Conservation (phyloP, 2,797 vertebrate genomes). For the Neopelma chrysocephalum region DNA sequence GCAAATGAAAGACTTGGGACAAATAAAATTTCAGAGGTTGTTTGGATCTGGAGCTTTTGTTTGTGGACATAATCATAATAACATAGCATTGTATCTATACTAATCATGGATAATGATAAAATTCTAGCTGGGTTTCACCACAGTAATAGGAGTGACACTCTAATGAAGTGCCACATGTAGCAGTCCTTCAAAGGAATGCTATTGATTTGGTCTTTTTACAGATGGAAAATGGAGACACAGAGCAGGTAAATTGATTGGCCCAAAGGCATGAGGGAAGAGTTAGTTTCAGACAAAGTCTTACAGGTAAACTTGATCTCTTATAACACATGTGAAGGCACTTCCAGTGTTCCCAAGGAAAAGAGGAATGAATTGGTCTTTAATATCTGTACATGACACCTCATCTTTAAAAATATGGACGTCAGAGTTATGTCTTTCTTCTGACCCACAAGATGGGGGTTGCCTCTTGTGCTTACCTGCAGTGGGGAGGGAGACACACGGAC, state of each 20-base stretch:
- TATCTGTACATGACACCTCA: background rate
- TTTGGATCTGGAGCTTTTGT: background rate
- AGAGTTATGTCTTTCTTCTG: background rate
- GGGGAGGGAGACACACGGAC: rapidly evolving
- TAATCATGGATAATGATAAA: background rate
- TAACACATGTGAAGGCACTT: background rate
- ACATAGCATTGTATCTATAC: background rate
- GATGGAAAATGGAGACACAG: background rate
- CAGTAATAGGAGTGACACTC: background rate
- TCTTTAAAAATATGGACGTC: background rate
- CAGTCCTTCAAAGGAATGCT: background rate
- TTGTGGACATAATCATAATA: background rate
- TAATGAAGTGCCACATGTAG: background rate
- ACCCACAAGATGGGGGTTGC: background rate
- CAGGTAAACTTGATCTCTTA: background rate
- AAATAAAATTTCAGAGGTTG: background rate
- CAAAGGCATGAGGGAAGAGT: background rate
- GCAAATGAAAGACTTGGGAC: background rate
- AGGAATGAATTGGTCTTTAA: background rate
- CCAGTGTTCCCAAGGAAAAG: background rate
- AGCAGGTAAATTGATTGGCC: background rate
- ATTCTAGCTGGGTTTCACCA: background rate
- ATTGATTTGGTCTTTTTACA: background rate
- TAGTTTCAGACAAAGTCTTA: background rate
- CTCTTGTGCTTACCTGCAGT: background rate